phyloP scores from a whole-genome alignment of 37 sponge, comb jelly and placozoan species.

The Chondrosia reniformis region DNA sequence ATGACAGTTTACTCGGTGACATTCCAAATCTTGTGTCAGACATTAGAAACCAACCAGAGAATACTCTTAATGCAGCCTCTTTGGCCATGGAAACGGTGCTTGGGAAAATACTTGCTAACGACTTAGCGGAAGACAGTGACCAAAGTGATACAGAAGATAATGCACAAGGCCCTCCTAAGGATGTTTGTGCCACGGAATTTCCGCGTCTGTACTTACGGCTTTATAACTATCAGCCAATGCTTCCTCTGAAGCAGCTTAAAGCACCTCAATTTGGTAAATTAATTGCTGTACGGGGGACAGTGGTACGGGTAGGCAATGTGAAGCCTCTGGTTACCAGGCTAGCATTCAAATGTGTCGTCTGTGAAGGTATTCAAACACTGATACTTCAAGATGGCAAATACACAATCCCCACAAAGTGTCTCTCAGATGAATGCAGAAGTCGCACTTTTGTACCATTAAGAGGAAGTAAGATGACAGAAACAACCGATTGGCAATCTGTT shows the following conservation, averaged over 20 bases:
- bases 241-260: constrained; percentile 67
- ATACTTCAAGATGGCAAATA: constrained; percentile 88
- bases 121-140: background rate
- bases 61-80: constrained; percentile 42
- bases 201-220: constrained; percentile 36
- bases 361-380: constrained; percentile 50
- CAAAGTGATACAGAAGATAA: background rate
- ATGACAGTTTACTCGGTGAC: background rate
- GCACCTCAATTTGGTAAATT: constrained; percentile 79
- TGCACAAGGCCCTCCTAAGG: background rate
- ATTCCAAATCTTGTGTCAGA: constrained; percentile 24
- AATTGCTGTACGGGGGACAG: constrained; percentile 88
- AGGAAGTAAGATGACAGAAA: constrained; percentile 72
- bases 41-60: constrained; percentile 47
- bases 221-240: constrained; percentile 60
- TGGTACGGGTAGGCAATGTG: constrained; percentile 84
- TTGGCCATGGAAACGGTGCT: constrained; percentile 55
- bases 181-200: background rate
- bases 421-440: constrained; percentile 51
- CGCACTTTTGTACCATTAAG: constrained; percentile 59
- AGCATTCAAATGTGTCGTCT: constrained; percentile 80
- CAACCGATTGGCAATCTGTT: constrained; percentile 84
- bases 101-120: background rate
- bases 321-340: constrained; percentile 87
- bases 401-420: constrained; percentile 74